Evolutionary conservation across 2,888 invertebrate species (phyloP).

Genomic region (Euplexia lucipara): DNA sequence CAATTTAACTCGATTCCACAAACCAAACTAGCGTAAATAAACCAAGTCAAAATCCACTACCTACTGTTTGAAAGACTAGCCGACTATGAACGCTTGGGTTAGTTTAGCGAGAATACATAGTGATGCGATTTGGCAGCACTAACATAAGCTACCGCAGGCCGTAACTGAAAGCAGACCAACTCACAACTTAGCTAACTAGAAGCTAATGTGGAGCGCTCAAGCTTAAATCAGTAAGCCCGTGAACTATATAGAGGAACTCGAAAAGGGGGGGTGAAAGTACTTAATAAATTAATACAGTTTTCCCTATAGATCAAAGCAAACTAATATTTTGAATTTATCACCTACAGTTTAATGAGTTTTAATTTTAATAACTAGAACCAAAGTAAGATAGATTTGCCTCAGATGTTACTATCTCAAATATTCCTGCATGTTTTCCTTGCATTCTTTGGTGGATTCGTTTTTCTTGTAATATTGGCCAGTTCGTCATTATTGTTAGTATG

Average conservation of each 20-base stretch:
- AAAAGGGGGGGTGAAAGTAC: too few relatives aligned
- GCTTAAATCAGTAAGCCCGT: conserved; percentile 15
- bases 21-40: background rate
- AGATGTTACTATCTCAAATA: too few relatives aligned
- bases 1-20: background rate
- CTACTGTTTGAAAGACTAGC: conserved; percentile 29
- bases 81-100: conserved; percentile 6
- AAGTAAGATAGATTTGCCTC: too few relatives aligned
- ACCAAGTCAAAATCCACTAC: conserved; percentile 14
- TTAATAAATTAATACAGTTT: too few relatives aligned
- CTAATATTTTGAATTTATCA: too few relatives aligned
- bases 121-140: conserved; percentile 41
- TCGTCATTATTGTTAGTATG: too few relatives aligned
- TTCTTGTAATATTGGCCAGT: too few relatives aligned
- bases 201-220: conserved; percentile 20
- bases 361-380: too few relatives aligned
- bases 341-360: too few relatives aligned
- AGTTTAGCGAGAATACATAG: conserved; percentile 27
- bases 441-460: too few relatives aligned
- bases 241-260: background rate
- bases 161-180: conserved; percentile 26
- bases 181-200: conserved; percentile 37
- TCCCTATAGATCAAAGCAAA: too few relatives aligned
- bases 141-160: conserved; percentile 45
- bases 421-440: too few relatives aligned